Base-by-base conservation (phyloP, 2,113 vertebrate species). In the Pyxicephalus adspersus region DNA sequence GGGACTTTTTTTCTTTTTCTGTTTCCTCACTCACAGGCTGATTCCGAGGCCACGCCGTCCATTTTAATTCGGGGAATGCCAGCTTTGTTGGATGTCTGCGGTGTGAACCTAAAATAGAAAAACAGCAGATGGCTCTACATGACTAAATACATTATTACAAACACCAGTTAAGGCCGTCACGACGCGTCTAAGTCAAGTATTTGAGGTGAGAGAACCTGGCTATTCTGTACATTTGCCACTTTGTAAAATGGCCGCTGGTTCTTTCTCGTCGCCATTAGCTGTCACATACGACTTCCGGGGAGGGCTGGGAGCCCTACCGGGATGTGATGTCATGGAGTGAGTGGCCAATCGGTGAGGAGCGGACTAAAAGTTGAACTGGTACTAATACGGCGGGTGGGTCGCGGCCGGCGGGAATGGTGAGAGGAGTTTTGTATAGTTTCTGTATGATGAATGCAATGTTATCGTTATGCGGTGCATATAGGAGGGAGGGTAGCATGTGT, bases 371-470 rank as follows among this genome's bases (percentile, higher is more conserved):
- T 58, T 18, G 64, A 25, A 25, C 6, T 5, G 25, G 1, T 45
- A 13, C 20, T 3, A 65, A 38, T 67, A 67, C 64, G 52, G 29
- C 25, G 26, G 64, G 66, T 38, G 8, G 64, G 58, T 7, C 19
- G 26, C 16, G 26, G 23, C 60, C 60, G 76, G 76, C 64, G 76
- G 64, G 64, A 60, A 5, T 7, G 76, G 76, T 79, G 64, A 79
- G 76, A 26, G 50, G 0, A 38, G 7, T 4, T 5, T 38, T 9
- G 6, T 34, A 6, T 34, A 34, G 3, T 4, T 34, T 6, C 2
- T 45, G 3, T 45, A 9, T 45, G 38, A 45, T 8, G 38, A 45
- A n/a, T n/a, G n/a, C n/a, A n/a, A n/a, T n/a, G n/a, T n/a, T n/a
- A n/a, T n/a, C n/a, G n/a, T n/a, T n/a, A n/a, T n/a, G n/a, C n/a